Base-by-base conservation (phyloP, 1,140 invertebrate genomes). In the Dreissena rostriformis region DNA sequence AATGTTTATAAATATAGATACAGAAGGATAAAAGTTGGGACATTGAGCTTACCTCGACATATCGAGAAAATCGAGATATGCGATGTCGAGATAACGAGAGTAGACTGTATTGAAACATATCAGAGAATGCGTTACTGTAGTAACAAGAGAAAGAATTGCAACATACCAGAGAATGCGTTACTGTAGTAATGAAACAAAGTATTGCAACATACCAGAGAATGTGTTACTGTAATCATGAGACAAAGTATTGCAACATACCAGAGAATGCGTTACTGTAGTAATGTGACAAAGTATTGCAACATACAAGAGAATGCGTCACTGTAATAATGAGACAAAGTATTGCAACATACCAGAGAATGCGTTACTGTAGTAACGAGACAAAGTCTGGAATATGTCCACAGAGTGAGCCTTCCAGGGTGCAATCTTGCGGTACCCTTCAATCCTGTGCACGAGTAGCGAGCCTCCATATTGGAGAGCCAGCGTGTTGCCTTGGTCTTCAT, bases 261-360 rank as follows among this genome's bases (percentile, higher is more conserved):
- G 98, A 98, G 93, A 99, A 99, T 0, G 98, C 98, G 92, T 99
- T 99, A 88, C 98, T 99, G 92, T 98, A 99, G 94, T 99, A 99
- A 89, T 99, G 95, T 84, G 98, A 99, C 0, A 99, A 93, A 0
- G 98, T 99, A 93, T 99, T 98, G 97, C 99, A 98, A 53, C 99
- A 99, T 92, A 99, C 99, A 91, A 98, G 98, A 72, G 98, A 98
- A 94, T 99, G 98, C 19, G 98, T 99, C 14, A n/a, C n/a, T n/a
- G n/a, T n/a, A n/a, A n/a, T n/a, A n/a, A n/a, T n/a, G n/a, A n/a
- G n/a, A n/a, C n/a, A n/a, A n/a, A n/a, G n/a, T n/a, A n/a, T n/a
- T n/a, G n/a, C n/a, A 55, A 53, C 57, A 84, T 92, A 95, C 96
- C 96, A 85, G 98, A 98, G 93, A 99, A 99, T 0, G 98, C 99